phyloP scores from a whole-genome alignment of 2,113 vertebrate genomes.

The Xyliphius kryptos region DNA sequence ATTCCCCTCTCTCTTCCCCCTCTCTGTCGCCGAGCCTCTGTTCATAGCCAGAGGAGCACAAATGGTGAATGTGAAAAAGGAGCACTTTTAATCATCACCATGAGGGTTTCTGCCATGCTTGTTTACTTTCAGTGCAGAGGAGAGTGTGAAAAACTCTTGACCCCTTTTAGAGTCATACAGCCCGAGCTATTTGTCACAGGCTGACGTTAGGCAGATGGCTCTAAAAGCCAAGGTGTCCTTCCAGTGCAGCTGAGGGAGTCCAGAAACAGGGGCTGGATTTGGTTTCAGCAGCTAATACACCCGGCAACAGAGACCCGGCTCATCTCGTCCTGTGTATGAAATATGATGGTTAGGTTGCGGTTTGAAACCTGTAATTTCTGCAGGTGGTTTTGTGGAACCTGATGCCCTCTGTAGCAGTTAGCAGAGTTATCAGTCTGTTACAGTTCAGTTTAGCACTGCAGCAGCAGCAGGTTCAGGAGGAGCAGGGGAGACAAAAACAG shows the following conservation, averaged over 20 bases:
- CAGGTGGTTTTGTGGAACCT: constrained; percentile 18
- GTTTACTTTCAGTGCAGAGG: constrained; percentile 35
- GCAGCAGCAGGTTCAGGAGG: constrained; percentile 1
- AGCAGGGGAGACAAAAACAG: too few species aligned
- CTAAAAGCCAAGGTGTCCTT: constrained; percentile 43
- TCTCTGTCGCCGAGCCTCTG: constrained; percentile 44
- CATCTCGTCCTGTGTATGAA: constrained; percentile 6
- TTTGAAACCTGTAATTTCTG: constrained; percentile 37
- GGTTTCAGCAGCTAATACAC: constrained; percentile 33
- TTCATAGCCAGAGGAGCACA: constrained; percentile 52
- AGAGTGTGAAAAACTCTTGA: constrained; percentile 42
- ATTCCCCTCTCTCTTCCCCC: constrained; percentile 34
- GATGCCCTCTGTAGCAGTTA: constrained; percentile 29
- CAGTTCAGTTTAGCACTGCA: constrained; percentile 31
- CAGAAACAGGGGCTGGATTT: constrained; percentile 15
- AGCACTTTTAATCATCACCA: constrained; percentile 47
- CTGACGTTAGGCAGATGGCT: constrained; percentile 33
- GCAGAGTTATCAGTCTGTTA: constrained; percentile 32
- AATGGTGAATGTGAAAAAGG: constrained; percentile 46
- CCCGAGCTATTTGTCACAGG: constrained; percentile 38
- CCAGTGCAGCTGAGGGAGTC: constrained; percentile 20
- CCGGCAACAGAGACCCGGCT: constrained; percentile 13
- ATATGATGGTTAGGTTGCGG: constrained; percentile 29
- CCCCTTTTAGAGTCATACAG: constrained; percentile 44
- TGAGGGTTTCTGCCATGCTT: constrained; percentile 34